Conservation (phyloP, 2,888 invertebrate genomes). For the Salpingus planirostris region DNA sequence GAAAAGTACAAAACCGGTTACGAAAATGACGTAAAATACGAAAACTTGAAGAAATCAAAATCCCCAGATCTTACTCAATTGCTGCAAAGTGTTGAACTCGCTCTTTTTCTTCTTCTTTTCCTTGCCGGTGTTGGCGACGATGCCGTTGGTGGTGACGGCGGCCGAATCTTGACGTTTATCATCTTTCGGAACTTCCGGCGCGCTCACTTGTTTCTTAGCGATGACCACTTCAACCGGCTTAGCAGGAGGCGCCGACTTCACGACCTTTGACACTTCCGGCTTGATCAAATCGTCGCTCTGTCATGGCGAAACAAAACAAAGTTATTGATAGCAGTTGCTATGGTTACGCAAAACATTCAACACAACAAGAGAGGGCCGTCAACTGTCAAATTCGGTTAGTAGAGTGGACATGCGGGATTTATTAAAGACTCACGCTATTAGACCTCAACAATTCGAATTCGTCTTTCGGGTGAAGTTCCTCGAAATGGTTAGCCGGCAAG, state of each 20-base stretch:
- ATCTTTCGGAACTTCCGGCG: no score
- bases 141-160: constrained; percentile 10
- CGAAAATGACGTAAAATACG: no score
- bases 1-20: constrained; percentile 1
- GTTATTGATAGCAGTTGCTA: neutral
- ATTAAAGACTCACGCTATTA: constrained; percentile 45
- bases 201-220: no score
- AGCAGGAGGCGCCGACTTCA: constrained; percentile 9
- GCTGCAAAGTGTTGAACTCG: constrained; percentile 45
- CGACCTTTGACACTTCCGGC: neutral
- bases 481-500: constrained; percentile 61
- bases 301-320: neutral
- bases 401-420: no score
- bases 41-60: neutral
- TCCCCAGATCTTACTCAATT: constrained; percentile 43
- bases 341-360: neutral
- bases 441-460: constrained; percentile 51
- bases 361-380: no score
- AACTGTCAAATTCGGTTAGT: no score
- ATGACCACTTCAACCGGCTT: no score
- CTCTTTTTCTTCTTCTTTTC: constrained; percentile 52
- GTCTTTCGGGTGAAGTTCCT: constrained; percentile 73
- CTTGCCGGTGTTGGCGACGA: constrained; percentile 25
- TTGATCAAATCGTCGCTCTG: neutral
- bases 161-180: no score